Evolutionary conservation across 2,888 invertebrate species (phyloP).

Genomic region (Plutella xylostella): DNA sequence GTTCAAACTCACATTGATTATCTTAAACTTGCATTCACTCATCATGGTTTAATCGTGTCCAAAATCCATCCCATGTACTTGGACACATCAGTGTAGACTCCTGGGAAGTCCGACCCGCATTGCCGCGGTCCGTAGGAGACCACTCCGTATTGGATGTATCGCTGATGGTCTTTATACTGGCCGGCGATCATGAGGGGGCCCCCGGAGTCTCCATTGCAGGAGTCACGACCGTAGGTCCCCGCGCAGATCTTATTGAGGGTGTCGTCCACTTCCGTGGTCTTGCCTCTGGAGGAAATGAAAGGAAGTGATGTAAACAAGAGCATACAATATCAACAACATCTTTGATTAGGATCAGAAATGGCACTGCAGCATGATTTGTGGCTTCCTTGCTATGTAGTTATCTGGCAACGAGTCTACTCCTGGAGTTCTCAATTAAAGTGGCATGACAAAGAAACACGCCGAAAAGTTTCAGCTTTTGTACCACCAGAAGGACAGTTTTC

Average conservation of each 20-base stretch:
- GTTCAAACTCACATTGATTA: too few relatives aligned
- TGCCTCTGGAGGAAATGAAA: constrained; percentile 12
- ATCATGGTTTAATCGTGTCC: constrained; percentile 21
- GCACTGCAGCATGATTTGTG: background rate
- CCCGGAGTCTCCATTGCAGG: constrained; percentile 75
- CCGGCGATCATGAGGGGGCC: constrained; percentile 65
- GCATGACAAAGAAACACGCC: too few relatives aligned
- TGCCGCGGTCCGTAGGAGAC: constrained; percentile 22
- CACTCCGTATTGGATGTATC: constrained; percentile 28
- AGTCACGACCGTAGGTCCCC: constrained; percentile 61
- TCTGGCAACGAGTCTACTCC: too few relatives aligned
- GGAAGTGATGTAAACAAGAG: background rate
- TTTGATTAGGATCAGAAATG: background rate
- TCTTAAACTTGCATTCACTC: too few relatives aligned
- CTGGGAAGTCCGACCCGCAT: constrained; percentile 39
- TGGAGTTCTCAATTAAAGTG: too few relatives aligned
- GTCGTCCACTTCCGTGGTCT: constrained; percentile 3
- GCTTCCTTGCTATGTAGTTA: too few relatives aligned
- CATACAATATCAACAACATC: background rate
- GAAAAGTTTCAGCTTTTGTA: too few relatives aligned
- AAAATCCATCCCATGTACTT: constrained; percentile 46
- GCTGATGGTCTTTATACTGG: constrained; percentile 4
- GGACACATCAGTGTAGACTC: constrained; percentile 46
- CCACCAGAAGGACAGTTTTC: background rate
- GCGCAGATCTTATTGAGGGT: constrained; percentile 20